phyloP scores from a whole-genome alignment of 2,888 invertebrate genomes.

The Papilio demoleus region DNA sequence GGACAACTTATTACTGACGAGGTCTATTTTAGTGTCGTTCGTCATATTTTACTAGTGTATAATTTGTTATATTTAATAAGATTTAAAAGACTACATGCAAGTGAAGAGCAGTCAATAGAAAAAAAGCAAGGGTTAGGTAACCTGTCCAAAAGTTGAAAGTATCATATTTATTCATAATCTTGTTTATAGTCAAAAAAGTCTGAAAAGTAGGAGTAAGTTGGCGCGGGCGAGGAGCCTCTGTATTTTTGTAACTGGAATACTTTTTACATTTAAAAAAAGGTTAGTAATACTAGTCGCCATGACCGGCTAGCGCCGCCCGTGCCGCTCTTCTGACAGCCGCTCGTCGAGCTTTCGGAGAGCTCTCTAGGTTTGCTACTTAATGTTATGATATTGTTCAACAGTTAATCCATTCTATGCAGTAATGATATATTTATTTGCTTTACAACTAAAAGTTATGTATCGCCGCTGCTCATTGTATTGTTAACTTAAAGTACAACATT shows the following conservation, averaged over 20 bases:
- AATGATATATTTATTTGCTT: neutral
- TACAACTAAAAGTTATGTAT: conserved; percentile 25
- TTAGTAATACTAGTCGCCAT: no score
- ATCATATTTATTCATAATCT: no score
- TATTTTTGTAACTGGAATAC: no score
- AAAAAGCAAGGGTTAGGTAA: neutral
- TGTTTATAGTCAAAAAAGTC: no score
- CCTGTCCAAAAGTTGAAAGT: no score
- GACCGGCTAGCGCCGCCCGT: no score
- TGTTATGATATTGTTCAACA: neutral
- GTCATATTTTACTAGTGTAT: neutral
- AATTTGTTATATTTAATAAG: neutral
- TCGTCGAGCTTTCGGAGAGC: neutral
- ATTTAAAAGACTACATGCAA: neutral
- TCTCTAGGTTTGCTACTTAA: neutral
- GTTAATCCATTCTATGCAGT: neutral
- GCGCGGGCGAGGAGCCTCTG: no score
- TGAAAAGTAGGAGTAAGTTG: no score
- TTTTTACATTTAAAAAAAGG: no score
- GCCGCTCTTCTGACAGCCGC: neutral
- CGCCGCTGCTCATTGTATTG: conserved; percentile 4
- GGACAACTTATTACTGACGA: neutral
- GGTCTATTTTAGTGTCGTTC: neutral
- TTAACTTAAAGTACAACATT: neutral
- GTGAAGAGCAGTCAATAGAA: neutral